phyloP scores from a whole-genome alignment of 2,888 invertebrate species.

The Ptychoptera albimana region DNA sequence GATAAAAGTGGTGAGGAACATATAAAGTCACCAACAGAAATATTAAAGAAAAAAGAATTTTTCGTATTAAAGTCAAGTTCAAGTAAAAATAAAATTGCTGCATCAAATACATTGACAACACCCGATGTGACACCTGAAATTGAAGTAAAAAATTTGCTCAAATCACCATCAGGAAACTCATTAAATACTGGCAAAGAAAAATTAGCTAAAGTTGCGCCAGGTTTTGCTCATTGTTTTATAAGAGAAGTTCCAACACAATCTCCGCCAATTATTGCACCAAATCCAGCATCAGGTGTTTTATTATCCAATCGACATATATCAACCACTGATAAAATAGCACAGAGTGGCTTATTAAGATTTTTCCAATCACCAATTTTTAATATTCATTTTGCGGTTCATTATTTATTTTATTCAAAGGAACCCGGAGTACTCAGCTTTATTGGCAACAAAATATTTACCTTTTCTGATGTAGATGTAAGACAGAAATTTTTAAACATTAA shows the following conservation, averaged over 20 bases:
- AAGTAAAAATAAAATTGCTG: conserved; percentile 24
- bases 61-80: conserved; percentile 25
- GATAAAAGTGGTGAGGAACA: conserved; percentile 2
- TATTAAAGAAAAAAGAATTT: conserved; percentile 29
- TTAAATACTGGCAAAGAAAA: conserved; percentile 21
- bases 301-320: too few relatives aligned
- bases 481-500: too few relatives aligned
- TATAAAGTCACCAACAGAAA: conserved; percentile 27
- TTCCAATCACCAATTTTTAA: conserved; percentile 97
- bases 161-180: conserved; percentile 18
- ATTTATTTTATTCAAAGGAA: conserved; percentile 95
- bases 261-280: conserved; percentile 10
- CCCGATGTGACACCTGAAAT: conserved; percentile 4
- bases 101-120: conserved; percentile 12
- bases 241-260: conserved; percentile 2
- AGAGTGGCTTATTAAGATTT: conserved; percentile 41
- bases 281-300: conserved; percentile 8
- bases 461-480: conserved; percentile 54
- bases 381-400: conserved; percentile 96
- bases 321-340: conserved; percentile 22
- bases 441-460: conserved; percentile 94
- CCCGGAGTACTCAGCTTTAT: conserved; percentile 95
- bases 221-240: conserved; percentile 29
- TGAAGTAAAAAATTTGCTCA: conserved; percentile 15
- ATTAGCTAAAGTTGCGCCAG: conserved; percentile 18